Evolutionary conservation across 2,888 invertebrate species (phyloP).

Genomic region (Neoaliturus tenellus): DNA sequence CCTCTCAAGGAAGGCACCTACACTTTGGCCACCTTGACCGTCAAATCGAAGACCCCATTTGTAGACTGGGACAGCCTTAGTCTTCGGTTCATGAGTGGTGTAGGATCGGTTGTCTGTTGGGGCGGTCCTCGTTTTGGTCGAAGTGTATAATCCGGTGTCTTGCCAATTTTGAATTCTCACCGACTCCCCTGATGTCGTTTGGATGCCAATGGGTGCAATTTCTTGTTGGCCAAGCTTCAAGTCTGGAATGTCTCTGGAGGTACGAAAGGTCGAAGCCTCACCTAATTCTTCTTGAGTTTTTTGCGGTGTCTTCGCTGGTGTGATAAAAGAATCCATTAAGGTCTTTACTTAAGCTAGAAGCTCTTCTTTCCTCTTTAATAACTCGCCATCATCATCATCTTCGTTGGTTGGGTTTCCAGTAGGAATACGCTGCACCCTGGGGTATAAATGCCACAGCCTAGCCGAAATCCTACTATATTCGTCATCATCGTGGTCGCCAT

Average conservation of each 20-base stretch:
- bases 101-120: background rate
- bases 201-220: background rate
- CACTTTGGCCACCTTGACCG: background rate
- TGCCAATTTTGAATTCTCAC: too few species aligned
- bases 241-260: background rate
- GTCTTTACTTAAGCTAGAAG: background rate
- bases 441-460: background rate
- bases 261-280: too few species aligned
- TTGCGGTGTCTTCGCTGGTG: too few species aligned
- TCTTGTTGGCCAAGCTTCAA: background rate
- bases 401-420: background rate
- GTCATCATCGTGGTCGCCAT: background rate
- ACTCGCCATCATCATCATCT: background rate
- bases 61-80: background rate
- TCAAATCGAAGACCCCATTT: constrained; percentile 24
- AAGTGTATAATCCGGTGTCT: too few species aligned
- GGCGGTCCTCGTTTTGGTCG: too few species aligned
- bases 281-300: too few species aligned
- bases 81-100: background rate
- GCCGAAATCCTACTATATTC: background rate
- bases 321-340: background rate
- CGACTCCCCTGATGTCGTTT: background rate
- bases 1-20: constrained; percentile 61
- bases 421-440: background rate
- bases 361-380: background rate